Percentiles rank a stretch among this genome's conserved stretches.
phyloP scores from a whole-genome alignment of 2,888 invertebrate genomes.

The Spilarctia lutea region DNA sequence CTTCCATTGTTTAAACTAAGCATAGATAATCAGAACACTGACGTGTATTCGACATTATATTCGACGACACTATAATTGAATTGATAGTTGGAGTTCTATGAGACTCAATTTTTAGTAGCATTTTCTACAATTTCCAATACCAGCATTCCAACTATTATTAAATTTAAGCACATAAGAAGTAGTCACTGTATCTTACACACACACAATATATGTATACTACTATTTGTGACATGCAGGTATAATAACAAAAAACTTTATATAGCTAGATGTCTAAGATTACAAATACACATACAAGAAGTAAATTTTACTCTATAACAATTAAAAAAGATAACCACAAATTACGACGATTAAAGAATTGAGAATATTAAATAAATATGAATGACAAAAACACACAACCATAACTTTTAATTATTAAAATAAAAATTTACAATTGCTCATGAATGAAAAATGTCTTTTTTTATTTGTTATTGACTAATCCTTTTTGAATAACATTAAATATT shows the following conservation, averaged over 20 bases:
- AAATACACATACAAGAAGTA: constrained; percentile 3
- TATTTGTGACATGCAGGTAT: not conserved
- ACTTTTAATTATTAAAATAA: constrained; percentile 3
- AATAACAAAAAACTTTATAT: not conserved
- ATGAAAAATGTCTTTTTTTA: constrained; percentile 15
- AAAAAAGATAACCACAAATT: constrained; percentile 6
- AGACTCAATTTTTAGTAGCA: not conserved
- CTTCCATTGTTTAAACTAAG: constrained; percentile 10
- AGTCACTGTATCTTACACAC: too few species aligned
- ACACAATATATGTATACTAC: not conserved
- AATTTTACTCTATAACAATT: constrained; percentile 4
- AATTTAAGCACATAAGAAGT: not conserved
- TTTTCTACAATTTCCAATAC: not conserved
- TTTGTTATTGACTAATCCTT: not conserved
- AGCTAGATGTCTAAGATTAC: not conserved
- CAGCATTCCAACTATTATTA: not conserved
- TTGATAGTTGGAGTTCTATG: not conserved
- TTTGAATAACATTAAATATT: constrained; percentile 1
- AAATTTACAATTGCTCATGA: constrained; percentile 6
- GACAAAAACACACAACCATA: constrained; percentile 16
- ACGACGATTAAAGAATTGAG: constrained; percentile 3
- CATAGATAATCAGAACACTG: not conserved
- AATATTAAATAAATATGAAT: constrained; percentile 1
- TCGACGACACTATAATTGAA: constrained; percentile 2
- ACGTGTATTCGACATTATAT: constrained; percentile 4